phyloP scores from a whole-genome alignment of 2,797 vertebrate species.

The Masticophis lateralis region DNA sequence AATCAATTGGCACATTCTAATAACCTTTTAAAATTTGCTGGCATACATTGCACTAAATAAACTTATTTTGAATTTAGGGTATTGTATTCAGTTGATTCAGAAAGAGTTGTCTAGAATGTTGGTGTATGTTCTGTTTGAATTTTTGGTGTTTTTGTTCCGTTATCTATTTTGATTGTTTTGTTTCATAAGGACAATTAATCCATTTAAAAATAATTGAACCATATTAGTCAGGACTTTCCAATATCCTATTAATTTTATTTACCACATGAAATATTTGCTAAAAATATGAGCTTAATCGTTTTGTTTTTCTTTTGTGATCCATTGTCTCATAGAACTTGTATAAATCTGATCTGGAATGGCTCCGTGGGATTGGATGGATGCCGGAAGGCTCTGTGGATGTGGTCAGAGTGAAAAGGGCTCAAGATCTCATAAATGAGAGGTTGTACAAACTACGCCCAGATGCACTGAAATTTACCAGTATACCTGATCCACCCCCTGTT shows the following conservation, averaged over 20 bases:
- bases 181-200: neutral
- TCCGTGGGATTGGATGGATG: constrained; percentile 92
- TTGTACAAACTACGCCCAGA: constrained; percentile 81
- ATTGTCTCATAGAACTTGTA: constrained; percentile 81
- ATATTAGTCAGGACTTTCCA: neutral
- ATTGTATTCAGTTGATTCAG: neutral
- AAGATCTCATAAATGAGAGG: constrained; percentile 83
- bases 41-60: neutral
- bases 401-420: constrained; percentile 85
- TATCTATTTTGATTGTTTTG: neutral
- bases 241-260: neutral
- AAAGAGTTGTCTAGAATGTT: neutral
- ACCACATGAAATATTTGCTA: neutral
- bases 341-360: constrained; percentile 91
- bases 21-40: neutral
- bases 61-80: neutral
- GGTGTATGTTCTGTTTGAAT: neutral
- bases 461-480: constrained; percentile 86
- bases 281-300: neutral
- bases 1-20: neutral
- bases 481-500: constrained; percentile 83
- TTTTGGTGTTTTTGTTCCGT: neutral
- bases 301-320: neutral
- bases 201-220: neutral
- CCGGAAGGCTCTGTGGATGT: constrained; percentile 75